Conservation (phyloP, 2,797 vertebrate genomes). For the Pangasius krempfi region DNA sequence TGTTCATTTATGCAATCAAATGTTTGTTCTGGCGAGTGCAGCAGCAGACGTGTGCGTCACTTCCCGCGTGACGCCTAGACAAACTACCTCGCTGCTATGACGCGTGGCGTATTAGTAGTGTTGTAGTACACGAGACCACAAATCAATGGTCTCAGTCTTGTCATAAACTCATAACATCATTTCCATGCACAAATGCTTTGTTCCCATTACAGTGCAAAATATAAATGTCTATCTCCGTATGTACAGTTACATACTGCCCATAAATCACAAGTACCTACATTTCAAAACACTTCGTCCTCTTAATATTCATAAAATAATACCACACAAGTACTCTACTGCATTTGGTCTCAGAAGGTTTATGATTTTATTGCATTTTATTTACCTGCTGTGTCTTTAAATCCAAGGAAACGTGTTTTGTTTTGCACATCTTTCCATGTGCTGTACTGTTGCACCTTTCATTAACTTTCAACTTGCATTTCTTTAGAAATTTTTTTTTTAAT, state of each 20-base stretch:
- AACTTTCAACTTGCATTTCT: too few relatives aligned
- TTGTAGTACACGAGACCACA: background rate
- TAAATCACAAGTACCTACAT: background rate
- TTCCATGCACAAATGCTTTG: background rate
- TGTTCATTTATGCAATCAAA: background rate
- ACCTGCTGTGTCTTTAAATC: too few relatives aligned
- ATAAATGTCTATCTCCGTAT: background rate
- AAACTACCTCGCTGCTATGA: background rate
- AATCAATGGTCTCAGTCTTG: background rate
- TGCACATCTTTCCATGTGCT: too few relatives aligned
- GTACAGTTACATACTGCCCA: background rate
- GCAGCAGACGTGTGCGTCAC: background rate
- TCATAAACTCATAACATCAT: too few relatives aligned
- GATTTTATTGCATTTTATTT: too few relatives aligned
- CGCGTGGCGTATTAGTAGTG: background rate
- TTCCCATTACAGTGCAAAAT: background rate
- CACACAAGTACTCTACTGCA: too few relatives aligned
- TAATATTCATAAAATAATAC: too few relatives aligned
- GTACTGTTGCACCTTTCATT: too few relatives aligned
- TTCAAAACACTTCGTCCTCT: background rate
- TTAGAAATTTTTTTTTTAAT: too few relatives aligned
- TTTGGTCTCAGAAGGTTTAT: too few relatives aligned
- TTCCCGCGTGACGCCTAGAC: background rate
- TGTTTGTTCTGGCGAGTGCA: background rate
- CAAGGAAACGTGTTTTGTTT: too few relatives aligned